Evolutionary conservation across 2,888 invertebrate genomes (phyloP), one percentile per base, ranked within the genome.

Genomic region (Teinopalpus imperialis): DNA sequence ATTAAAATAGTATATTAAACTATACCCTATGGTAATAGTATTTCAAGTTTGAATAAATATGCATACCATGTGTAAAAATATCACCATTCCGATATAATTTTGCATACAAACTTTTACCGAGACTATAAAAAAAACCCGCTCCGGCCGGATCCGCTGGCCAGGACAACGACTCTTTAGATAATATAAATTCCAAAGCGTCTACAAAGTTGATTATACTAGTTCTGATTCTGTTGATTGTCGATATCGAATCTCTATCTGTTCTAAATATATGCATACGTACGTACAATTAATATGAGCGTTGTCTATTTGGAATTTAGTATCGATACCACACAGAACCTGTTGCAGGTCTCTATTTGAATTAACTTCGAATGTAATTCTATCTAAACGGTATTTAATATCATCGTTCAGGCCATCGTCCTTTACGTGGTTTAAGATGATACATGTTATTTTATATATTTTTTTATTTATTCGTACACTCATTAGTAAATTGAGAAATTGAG

Each of bases 101-200:
- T n/a, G 39, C 27, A 39, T 26, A 26, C 2, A 23, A 13, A 26
- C 20, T 44, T 44, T 36, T 37, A 31, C 18, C 10, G 30, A 6
- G 9, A 20, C 13, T 24, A 20, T 31, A 13, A 31, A 39, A 16
- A 31, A 36, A 43, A 34, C 20, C 43, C 16, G 36, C 30, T 21
- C 21, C 1, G 36, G 16, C 27, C 35, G 43, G 29, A 24, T 8
- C 2, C 35, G 23, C 3, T 35, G 14, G 34, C 21, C 43, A 23
- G 43, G 30, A 43, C 43, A 36, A 36, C 43, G 43, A 43, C 43
- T 8, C 36, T 14, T 27, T 8, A 43, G 9, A 36, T 36, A 23
- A 43, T 36, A 24, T 43, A 36, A 35, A 43, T 43, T 43, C 43
- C 43, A 12, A 43, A 21, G 43, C 29, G 35, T 43, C 43, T 43